A percentile compares a stretch with the other conserved stretches of the same genome.
Evolutionary conservation across 2,113 vertebrate species (phyloP).

Genomic region (Anthoscopus minutus): DNA sequence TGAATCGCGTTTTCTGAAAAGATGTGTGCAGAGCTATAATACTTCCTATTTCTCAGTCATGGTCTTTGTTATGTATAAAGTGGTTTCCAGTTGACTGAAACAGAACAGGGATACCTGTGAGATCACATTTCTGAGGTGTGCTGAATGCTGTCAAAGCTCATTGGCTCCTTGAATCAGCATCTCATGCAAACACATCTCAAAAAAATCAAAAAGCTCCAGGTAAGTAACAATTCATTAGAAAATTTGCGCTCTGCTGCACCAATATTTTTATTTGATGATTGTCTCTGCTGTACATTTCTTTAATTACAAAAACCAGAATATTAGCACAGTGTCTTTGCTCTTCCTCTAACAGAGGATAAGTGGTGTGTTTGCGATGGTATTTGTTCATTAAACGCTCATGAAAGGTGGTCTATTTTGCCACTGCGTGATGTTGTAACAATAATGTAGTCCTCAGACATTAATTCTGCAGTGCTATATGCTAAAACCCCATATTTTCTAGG

Average conservation of each 20-base stretch:
- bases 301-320: constrained; percentile 15
- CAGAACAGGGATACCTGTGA: neutral
- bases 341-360: constrained; percentile 29
- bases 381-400: constrained; percentile 33
- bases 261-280: neutral
- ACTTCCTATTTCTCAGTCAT: neutral
- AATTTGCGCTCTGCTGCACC: neutral
- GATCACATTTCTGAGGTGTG: neutral
- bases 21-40: neutral
- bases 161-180: neutral
- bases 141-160: neutral
- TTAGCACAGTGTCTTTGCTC: constrained; percentile 26
- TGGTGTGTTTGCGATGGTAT: constrained; percentile 31
- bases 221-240: neutral
- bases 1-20: neutral
- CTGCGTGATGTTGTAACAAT: constrained; percentile 14
- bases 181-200: neutral
- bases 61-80: neutral
- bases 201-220: neutral
- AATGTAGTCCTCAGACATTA: constrained; percentile 27
- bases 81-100: neutral
- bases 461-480: neutral
- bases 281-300: neutral
- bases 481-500: neutral
- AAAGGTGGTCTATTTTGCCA: constrained; percentile 35